Conservation (phyloP, 2,888 invertebrate genomes). For the Cremastinae sp. region DNA sequence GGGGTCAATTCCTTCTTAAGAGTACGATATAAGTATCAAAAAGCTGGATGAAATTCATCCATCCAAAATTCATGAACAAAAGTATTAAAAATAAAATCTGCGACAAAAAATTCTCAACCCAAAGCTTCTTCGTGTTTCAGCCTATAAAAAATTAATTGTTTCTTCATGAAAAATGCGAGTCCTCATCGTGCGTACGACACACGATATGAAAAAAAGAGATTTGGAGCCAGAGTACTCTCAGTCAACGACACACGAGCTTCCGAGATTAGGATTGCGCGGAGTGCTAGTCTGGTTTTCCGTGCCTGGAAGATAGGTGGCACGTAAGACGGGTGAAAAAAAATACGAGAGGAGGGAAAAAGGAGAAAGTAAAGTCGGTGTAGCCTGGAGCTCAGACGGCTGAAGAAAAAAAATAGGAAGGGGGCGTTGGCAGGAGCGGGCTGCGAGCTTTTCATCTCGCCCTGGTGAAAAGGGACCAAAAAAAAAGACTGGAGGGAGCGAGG, state of each 20-base stretch:
- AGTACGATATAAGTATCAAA: no score
- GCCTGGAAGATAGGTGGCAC: slow-evolving; percentile 32
- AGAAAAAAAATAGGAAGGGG: slow-evolving; percentile 32
- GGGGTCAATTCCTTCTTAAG: no score
- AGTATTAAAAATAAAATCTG: no score
- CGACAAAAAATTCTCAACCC: no score
- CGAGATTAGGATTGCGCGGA: slow-evolving; percentile 50
- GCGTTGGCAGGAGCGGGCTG: slow-evolving; percentile 26
- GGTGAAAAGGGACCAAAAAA: slow-evolving; percentile 12
- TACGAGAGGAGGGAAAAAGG: neutral
- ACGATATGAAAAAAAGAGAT: neutral
- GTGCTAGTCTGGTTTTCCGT: slow-evolving; percentile 37
- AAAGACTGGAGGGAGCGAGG: slow-evolving; percentile 16
- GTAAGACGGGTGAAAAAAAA: slow-evolving; percentile 34
- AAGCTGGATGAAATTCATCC: no score
- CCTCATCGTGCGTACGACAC: neutral
- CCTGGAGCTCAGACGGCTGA: slow-evolving; percentile 28
- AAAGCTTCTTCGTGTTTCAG: no score
- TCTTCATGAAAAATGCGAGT: no score
- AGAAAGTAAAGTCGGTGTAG: slow-evolving; percentile 40
- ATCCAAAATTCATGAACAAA: no score
- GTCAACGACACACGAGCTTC: slow-evolving; percentile 47
- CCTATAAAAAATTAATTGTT: no score
- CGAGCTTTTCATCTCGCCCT: slow-evolving; percentile 14
- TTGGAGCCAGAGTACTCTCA: slow-evolving; percentile 35